Evolutionary conservation across 1,140 invertebrate species (phyloP).

Genomic region (Drosophila grimshawi): DNA sequence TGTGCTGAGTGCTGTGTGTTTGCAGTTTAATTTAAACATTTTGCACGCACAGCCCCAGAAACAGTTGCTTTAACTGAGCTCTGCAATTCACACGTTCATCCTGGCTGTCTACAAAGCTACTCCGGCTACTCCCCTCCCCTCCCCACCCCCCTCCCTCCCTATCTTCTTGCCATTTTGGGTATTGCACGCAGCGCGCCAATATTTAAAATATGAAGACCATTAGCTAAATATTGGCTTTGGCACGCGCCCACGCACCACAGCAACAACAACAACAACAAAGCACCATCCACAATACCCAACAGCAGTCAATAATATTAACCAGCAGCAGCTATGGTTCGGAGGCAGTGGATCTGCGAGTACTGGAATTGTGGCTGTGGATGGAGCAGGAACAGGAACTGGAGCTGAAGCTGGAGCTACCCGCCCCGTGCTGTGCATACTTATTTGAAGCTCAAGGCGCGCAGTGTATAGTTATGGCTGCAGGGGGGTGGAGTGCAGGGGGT

Average conservation of each 20-base stretch:
- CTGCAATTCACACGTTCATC: slow-evolving; percentile 36
- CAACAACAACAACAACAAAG: slow-evolving; percentile 7
- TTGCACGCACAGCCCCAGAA: slow-evolving; percentile 44
- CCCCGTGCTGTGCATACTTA: slow-evolving; percentile 81
- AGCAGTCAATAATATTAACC: slow-evolving; percentile 81
- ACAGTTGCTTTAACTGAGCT: slow-evolving; percentile 46
- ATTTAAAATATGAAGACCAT: slow-evolving; percentile 83
- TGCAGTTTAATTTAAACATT: slow-evolving; percentile 77
- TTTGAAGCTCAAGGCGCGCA: slow-evolving; percentile 72
- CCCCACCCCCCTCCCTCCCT: not conserved
- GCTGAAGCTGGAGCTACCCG: slow-evolving; percentile 2
- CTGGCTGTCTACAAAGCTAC: not conserved
- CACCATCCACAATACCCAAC: not conserved
- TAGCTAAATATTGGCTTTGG: slow-evolving; percentile 82
- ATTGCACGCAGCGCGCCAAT: slow-evolving; percentile 54
- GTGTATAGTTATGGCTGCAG: slow-evolving; percentile 4
- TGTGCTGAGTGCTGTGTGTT: slow-evolving; percentile 31
- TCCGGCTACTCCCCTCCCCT: too few species aligned
- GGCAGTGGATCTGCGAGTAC: slow-evolving; percentile 32
- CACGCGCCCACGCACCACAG: slow-evolving; percentile 64
- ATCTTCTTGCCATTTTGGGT: not conserved
- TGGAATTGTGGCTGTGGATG: slow-evolving; percentile 21
- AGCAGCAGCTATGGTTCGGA: slow-evolving; percentile 39
- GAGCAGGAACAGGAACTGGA: slow-evolving; percentile 18
- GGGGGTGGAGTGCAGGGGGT: not conserved